Conservation (phyloP, 2,113 vertebrate genomes). For the Coptodon rendalli region DNA sequence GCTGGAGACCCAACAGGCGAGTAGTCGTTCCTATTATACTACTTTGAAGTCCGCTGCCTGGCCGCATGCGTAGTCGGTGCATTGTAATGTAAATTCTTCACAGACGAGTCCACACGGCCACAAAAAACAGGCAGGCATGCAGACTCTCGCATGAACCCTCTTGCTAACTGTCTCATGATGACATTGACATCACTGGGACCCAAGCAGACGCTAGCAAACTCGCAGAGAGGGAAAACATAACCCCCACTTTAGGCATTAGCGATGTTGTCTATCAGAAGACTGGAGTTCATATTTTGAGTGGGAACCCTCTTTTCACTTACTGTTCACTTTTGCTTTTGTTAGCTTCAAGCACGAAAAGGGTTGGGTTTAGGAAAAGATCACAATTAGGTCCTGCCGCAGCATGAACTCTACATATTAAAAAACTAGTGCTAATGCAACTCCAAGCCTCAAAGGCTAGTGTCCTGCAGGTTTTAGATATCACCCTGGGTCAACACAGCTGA, state of each 20-base stretch:
- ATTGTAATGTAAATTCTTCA: background rate
- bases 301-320: background rate
- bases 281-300: background rate
- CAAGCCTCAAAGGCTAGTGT: background rate
- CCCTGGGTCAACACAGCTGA: background rate
- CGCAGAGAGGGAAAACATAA: background rate
- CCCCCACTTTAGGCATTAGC: background rate
- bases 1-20: background rate
- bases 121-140: background rate
- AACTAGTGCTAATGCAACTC: background rate
- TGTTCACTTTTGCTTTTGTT: background rate
- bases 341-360: background rate
- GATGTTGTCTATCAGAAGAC: background rate
- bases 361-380: background rate
- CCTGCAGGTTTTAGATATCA: background rate
- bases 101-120: background rate
- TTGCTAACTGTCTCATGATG: background rate
- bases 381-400: background rate
- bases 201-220: background rate
- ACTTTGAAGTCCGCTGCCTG: background rate
- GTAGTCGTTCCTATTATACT: background rate
- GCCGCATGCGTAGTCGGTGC: background rate
- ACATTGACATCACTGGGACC: background rate
- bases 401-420: background rate
- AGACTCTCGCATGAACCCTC: background rate